Conservation (phyloP, 2,113 vertebrate genomes). For the Melanerpes formicivorus region DNA sequence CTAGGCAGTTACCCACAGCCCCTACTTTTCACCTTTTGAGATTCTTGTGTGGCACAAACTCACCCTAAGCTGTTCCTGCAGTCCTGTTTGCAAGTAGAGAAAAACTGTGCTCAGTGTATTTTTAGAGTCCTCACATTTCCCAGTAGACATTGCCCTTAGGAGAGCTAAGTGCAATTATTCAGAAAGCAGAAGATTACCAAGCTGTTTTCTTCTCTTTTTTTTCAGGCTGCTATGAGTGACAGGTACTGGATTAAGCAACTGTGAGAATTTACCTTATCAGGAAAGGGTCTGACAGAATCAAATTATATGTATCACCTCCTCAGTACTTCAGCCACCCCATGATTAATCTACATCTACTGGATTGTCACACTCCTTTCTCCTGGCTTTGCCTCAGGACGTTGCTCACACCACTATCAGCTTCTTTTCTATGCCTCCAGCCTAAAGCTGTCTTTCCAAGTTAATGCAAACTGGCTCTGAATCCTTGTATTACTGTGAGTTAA, state of each 20-base stretch:
- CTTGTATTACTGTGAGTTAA: neutral
- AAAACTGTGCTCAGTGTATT: neutral
- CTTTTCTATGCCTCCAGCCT: neutral
- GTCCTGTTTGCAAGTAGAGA: neutral
- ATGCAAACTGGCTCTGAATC: neutral
- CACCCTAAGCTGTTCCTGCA: neutral
- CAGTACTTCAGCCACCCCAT: neutral
- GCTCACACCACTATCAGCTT: neutral
- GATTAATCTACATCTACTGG: neutral
- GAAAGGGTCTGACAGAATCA: slow-evolving; percentile 21
- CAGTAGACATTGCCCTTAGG: neutral
- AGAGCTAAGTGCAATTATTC: neutral
- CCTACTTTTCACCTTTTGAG: neutral
- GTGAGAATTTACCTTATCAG: neutral
- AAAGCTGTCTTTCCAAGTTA: neutral
- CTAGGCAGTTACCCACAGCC: no score
- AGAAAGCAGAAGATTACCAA: neutral
- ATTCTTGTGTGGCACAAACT: neutral
- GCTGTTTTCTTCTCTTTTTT: neutral
- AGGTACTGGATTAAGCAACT: neutral
- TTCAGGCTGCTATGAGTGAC: neutral
- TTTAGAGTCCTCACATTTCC: neutral
- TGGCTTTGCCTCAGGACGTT: neutral
- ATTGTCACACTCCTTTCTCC: neutral
- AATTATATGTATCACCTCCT: neutral